phyloP scores from a whole-genome alignment of 2,797 vertebrate species.

The Mionectes olivaceus region DNA sequence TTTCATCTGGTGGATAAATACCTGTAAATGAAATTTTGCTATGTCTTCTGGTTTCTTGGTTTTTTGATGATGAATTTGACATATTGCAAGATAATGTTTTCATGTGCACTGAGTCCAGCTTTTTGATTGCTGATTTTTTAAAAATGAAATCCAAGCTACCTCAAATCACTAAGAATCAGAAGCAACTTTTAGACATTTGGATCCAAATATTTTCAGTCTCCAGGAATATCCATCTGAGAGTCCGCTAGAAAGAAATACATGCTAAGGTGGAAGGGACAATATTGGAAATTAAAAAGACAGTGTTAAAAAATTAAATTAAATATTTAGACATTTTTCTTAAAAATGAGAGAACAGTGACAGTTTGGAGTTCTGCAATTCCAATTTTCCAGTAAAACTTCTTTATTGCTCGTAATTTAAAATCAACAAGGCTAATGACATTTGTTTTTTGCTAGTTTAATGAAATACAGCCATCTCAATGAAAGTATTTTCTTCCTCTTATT shows the following conservation, averaged over 20 bases:
- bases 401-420: background rate
- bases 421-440: background rate
- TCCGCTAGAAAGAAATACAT: background rate
- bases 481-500: constrained; percentile 32
- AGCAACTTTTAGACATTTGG: background rate
- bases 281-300: background rate
- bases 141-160: background rate
- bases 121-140: background rate
- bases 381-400: background rate
- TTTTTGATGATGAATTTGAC: background rate
- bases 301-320: background rate
- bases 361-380: background rate
- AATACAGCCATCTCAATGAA: background rate
- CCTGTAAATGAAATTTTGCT: background rate
- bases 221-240: background rate
- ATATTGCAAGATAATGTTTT: background rate
- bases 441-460: background rate
- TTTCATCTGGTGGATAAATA: background rate
- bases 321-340: background rate
- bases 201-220: background rate
- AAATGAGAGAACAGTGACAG: background rate
- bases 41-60: background rate
- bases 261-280: background rate
- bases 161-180: background rate
- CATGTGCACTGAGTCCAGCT: background rate